Conservation (phyloP, 2,113 vertebrate species). For the Nestor notabilis region DNA sequence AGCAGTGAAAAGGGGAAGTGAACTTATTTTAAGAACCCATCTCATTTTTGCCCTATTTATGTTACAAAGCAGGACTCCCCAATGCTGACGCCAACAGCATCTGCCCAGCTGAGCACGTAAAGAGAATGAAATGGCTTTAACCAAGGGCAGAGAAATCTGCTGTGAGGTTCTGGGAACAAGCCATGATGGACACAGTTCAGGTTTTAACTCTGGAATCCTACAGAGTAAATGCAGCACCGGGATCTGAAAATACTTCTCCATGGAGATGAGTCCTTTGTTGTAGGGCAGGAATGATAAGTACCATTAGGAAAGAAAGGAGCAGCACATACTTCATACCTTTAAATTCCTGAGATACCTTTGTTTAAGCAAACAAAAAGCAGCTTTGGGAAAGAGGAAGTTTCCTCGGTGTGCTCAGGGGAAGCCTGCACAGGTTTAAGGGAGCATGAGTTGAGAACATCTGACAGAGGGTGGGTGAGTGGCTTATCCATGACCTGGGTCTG, state of each 20-base stretch:
- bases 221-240: neutral
- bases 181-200: neutral
- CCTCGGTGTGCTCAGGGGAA: neutral
- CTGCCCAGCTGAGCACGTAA: neutral
- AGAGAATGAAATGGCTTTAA: neutral
- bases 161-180: neutral
- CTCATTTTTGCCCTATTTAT: neutral
- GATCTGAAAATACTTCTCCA: neutral
- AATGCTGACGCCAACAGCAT: neutral
- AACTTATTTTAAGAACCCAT: neutral
- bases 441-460: neutral
- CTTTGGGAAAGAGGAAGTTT: neutral
- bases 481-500: neutral
- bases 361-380: neutral
- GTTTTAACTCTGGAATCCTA: neutral
- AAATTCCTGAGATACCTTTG: slow-evolving; percentile 50
- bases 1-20: neutral
- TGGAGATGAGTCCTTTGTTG: neutral
- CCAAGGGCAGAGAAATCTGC: neutral
- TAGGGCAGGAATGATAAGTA: neutral
- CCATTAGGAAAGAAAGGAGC: neutral
- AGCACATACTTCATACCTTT: slow-evolving; percentile 2
- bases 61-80: neutral
- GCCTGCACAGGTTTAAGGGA: neutral
- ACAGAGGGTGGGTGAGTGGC: no score